Base-by-base conservation (phyloP, 2,888 invertebrate species). In the Eilema griseolum region DNA sequence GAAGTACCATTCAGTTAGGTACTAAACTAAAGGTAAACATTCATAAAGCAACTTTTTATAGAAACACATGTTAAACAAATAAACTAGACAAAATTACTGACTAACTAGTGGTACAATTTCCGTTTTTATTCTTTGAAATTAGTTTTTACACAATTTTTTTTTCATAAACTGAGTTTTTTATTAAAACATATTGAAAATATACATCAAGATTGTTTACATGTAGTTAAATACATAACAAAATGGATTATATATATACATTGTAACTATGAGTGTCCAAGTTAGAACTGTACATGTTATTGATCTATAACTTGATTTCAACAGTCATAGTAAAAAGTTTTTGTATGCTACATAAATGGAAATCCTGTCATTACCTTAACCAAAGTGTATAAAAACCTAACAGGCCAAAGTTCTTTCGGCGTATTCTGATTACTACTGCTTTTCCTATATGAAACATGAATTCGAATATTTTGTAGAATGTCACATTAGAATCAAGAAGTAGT, bases 371-470 rank as follows among this genome's bases (percentile, higher is more conserved):
- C 65, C 16, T 57, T 37, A 57, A 14, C 33, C 11, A 57, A 33
- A 33, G 37, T 66, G 41, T 28, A 60, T 41, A 60, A 62, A 68
- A 62, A 68, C 33, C 24, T 24, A 68, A 37, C 28, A 16, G 68
- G 24, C n/a, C 69, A 69, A 69, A 69, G 69, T 69, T 41, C 69
- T 60, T 4, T 28, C 26, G 26, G 28, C 14, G 41, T 41, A 33
- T n/a, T 62, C 60, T 59, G 7, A 11, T 31, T 14, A 11, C 60
- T 37, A 64, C 23, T 7, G 14, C 33, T 23, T 62, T 52, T 52
- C n/a, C 52, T 14, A 37, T 37, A 24, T 16, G 24, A 37, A 41
- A 41, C 62, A 41, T 59, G 28, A 60, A 14, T 37, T 16, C 20
- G 20, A 26, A 41, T 20, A 14, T 24, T 37, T 37, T 62, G 37